Conservation (phyloP, 2,888 invertebrate species). For the Trissonchulus sp. region DNA sequence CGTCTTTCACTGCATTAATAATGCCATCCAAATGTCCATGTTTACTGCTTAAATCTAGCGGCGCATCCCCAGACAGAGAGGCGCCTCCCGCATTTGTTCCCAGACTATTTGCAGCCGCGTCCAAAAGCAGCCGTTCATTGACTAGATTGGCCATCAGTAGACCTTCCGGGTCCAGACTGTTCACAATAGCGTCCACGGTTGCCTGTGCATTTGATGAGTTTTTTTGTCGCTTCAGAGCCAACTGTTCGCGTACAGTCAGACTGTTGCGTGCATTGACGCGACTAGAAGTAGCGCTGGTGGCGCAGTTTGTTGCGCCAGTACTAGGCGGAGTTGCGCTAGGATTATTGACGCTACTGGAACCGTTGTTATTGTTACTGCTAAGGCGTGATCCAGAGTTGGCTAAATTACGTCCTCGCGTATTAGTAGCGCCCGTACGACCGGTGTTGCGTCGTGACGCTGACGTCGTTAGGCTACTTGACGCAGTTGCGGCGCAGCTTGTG, state of each 20-base stretch:
- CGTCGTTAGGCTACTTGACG: neutral
- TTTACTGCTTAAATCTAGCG: slow-evolving; percentile 10
- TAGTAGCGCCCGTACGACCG: too few relatives aligned
- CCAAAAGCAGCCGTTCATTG: neutral
- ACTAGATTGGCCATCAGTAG: too few relatives aligned
- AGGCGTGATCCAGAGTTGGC: neutral
- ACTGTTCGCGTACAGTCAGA: slow-evolving; percentile 21
- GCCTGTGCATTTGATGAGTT: too few relatives aligned
- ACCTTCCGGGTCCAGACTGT: too few relatives aligned
- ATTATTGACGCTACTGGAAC: neutral
- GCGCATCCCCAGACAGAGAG: neutral
- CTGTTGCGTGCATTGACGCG: neutral
- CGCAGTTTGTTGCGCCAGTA: neutral
- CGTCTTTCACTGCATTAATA: neutral
- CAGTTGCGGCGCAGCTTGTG: neutral
- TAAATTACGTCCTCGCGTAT: neutral
- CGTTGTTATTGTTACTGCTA: neutral
- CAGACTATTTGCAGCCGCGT: neutral
- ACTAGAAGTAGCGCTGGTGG: neutral
- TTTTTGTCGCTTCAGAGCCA: slow-evolving; percentile 11
- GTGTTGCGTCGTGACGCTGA: neutral
- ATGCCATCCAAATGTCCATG: neutral
- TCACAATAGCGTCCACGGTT: neutral
- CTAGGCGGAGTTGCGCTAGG: neutral
- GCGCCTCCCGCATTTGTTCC: neutral